These are phyloP conservation scores for Drosophila setosimentum DNA, from an alignment of 2,888 invertebrate species.

Conservation along the genomic window DNA sequence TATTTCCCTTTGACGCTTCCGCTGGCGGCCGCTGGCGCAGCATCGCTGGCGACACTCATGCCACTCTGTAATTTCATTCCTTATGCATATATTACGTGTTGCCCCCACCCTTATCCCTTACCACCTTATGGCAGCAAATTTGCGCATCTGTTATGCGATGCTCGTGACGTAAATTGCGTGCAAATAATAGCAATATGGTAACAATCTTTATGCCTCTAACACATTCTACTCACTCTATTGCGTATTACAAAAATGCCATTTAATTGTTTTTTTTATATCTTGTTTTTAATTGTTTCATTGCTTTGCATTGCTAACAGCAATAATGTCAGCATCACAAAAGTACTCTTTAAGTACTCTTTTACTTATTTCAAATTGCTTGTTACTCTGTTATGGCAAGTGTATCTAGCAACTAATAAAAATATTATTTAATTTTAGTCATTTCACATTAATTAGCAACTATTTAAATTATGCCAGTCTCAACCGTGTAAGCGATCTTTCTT, in stretches of 20 bases:
- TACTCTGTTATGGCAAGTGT: background rate
- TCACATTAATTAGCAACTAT: background rate
- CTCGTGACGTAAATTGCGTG: constrained; percentile 72
- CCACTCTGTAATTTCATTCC: constrained; percentile 11
- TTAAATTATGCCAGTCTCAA: background rate
- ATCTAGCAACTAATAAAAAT: background rate
- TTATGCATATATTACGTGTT: constrained; percentile 47
- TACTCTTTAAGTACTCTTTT: too few relatives aligned
- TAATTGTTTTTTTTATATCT: too few relatives aligned
- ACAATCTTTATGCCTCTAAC: constrained; percentile 69
- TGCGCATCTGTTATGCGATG: constrained; percentile 42
- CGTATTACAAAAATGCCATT: too few relatives aligned
- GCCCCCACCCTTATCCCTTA: background rate
- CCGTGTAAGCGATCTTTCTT: background rate
- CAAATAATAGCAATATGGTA: constrained; percentile 81
- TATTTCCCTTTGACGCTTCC: constrained; percentile 69
- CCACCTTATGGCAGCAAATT: background rate
- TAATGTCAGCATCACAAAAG: too few relatives aligned
- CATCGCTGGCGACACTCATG: constrained; percentile 1
- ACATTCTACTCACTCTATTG: too few relatives aligned
- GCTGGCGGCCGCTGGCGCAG: constrained; percentile 29
- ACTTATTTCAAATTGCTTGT: background rate
- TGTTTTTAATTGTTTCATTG: too few relatives aligned
- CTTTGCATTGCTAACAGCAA: too few relatives aligned
- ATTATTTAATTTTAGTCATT: background rate